Evolutionary conservation across 1,140 invertebrate species (phyloP), one percentile per base, ranked within the genome.

Genomic region (Drosophila arizonae): DNA sequence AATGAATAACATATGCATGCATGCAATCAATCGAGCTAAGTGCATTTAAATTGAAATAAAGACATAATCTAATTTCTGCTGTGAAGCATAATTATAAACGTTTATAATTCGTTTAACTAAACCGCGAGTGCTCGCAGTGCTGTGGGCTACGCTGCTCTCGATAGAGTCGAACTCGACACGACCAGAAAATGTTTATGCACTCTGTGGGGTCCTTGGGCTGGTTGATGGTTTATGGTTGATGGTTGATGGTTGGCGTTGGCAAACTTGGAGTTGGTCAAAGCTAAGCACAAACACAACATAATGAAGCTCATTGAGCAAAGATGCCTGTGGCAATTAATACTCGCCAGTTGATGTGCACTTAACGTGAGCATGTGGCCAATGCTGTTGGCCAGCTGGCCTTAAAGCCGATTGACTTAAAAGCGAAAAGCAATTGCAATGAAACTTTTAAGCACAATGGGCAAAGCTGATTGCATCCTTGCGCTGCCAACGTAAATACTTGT

Each of bases 271-370:
- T 41, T n/a, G 62, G 48, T 28, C 41, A 62, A 67, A 51, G 46
- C 50, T 70, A 75, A 55, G 60, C 36, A 76, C 61, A 74, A 56
- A 72, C 69, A 68, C 30, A 61, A 50, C 24, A 52, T 71, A 65
- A 72, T 85, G 67, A 71, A 66, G 33, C 70, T 51, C 63, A 72
- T 80, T 86, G 52, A 55, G 50, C 62, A 30, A 50, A 60, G 39
- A 68, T 52, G 46, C 65, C 46, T 36, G 11, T 46, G 46, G 71
- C 63, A 61, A 39, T 45, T 21, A 62, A 5, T 61, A 11, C 21
- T 41, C 17, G 66, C 15, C 30, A 54, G 51, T 41, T 26, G 36
- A 50, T 30, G 9, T 30, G 24, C 15, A 55, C 33, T 45, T 54
- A 48, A 55, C n/a, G 15, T 46, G 56, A 28, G 41, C 57, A 60